phyloP scores from a whole-genome alignment of 2,113 vertebrate species.

The Ancistrus triradiatus region DNA sequence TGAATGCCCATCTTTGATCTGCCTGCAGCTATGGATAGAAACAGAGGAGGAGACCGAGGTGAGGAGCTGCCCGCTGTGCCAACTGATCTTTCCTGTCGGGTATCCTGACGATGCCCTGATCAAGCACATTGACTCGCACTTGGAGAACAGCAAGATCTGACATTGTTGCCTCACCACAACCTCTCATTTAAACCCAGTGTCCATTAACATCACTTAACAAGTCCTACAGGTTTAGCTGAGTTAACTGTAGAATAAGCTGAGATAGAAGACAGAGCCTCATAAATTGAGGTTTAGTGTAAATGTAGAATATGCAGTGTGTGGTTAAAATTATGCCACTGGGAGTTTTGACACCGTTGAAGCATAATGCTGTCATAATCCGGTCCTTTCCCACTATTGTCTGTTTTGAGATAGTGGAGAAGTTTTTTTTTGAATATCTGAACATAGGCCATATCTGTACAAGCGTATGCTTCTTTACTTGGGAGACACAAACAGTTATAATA shows the following conservation, averaged over 20 bases:
- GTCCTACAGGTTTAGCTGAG: constrained; percentile 20
- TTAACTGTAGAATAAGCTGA: background rate
- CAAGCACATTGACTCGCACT: constrained; percentile 97
- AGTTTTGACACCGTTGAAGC: background rate
- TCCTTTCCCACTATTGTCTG: too few relatives aligned
- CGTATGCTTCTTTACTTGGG: too few relatives aligned
- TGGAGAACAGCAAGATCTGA: constrained; percentile 99
- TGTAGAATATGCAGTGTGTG: background rate
- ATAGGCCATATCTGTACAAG: too few relatives aligned
- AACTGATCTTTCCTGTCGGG: constrained; percentile 90
- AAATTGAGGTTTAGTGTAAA: background rate
- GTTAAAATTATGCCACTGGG: constrained; percentile 5
- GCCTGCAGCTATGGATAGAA: constrained; percentile 90
- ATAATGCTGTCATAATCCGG: background rate
- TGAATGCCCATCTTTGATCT: constrained; percentile 13
- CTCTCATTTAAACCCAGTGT: background rate
- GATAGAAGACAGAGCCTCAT: background rate
- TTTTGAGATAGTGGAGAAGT: too few relatives aligned
- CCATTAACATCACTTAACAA: constrained; percentile 12
- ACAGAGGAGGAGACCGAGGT: constrained; percentile 92
- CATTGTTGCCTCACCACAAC: constrained; percentile 29
- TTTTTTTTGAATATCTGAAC: too few relatives aligned
- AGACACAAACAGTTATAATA: too few relatives aligned
- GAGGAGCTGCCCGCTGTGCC: constrained; percentile 93
- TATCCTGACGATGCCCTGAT: constrained; percentile 96